Evolutionary conservation across 2,888 invertebrate species (phyloP), one percentile per base, ranked within the genome.

Genomic region (Synanthedon tipuliformis): DNA sequence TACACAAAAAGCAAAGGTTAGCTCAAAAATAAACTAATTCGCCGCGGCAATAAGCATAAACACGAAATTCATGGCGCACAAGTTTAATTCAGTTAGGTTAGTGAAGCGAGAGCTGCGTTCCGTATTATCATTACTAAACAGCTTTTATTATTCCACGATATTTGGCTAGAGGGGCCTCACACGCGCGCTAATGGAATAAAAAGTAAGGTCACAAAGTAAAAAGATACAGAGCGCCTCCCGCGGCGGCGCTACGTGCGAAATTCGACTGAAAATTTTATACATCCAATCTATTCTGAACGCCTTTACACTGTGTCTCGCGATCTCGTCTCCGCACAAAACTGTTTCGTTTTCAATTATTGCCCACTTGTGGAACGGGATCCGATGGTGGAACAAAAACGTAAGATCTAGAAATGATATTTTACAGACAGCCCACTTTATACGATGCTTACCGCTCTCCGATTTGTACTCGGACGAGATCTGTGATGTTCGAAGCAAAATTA

Each of bases 341-440:
- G 82, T 86, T 85, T 86, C 85, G 78, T 84, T 84, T 86, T 86
- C 87, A 87, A 87, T 86, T 87, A 87, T 87, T 84, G 81, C 87
- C 87, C 86, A 87, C 87, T 87, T 87, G 87, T 87, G 80, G 87
- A 86, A 84, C 81, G 75, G 70, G 79, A 78, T 78, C 74, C 79
- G 71, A 80, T 73, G 78, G 79, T 78, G 78, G 83, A 86, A 83
- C 82, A 85, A 85, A 83, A 72, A 70, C 61, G 64, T 64, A 61
- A 79, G 76, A 78, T 76, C 78, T 78, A 74, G 73, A 81, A 83
- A 85, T 86, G 77, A 85, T 87, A 87, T 85, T 86, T 84, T 84
- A 86, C 84, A 79, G 83, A 82, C 78, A 78, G 74, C 74, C 75
- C 76, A 75, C 78, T 81, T 79, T 81, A 81, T 79, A 76, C 78